phyloP scores from a whole-genome alignment of 2,113 vertebrate species.

The Chamaetylas fuelleborni region DNA sequence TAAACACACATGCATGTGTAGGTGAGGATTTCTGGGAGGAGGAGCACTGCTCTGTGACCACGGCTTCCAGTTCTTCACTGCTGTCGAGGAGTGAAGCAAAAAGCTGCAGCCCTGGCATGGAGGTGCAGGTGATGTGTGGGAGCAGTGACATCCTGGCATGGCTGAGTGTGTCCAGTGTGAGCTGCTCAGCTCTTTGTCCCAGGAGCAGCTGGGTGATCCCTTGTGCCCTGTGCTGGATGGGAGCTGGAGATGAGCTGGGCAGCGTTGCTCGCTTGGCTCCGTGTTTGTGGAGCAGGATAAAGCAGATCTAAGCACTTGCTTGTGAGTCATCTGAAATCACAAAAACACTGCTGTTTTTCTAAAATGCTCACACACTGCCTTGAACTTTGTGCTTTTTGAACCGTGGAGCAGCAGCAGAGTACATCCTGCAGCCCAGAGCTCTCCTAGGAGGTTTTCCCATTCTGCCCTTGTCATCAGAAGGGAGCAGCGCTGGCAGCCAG shows the following conservation, averaged over 20 bases:
- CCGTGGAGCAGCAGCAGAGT: background rate
- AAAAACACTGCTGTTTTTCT: background rate
- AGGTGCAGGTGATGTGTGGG: background rate
- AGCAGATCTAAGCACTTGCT: background rate
- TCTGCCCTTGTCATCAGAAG: accelerated
- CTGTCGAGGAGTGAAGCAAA: background rate
- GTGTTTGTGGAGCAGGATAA: background rate
- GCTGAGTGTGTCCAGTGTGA: background rate
- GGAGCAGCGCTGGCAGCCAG: background rate
- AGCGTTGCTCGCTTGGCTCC: background rate
- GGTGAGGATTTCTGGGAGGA: background rate
- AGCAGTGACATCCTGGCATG: background rate
- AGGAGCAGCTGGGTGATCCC: background rate
- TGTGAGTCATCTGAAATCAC: background rate
- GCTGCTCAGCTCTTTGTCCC: background rate
- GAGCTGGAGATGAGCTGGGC: background rate
- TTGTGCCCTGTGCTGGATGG: background rate
- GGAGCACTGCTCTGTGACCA: background rate
- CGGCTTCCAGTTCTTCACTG: accelerated
- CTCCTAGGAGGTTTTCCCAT: background rate
- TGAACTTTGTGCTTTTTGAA: background rate
- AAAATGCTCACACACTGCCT: accelerated
- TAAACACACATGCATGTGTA: accelerated
- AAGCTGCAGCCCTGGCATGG: background rate
- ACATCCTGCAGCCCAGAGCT: background rate